These are phyloP conservation scores for Leiothrix lutea DNA, from an alignment of 2,113 vertebrate genomes.

Conservation along the genomic window DNA sequence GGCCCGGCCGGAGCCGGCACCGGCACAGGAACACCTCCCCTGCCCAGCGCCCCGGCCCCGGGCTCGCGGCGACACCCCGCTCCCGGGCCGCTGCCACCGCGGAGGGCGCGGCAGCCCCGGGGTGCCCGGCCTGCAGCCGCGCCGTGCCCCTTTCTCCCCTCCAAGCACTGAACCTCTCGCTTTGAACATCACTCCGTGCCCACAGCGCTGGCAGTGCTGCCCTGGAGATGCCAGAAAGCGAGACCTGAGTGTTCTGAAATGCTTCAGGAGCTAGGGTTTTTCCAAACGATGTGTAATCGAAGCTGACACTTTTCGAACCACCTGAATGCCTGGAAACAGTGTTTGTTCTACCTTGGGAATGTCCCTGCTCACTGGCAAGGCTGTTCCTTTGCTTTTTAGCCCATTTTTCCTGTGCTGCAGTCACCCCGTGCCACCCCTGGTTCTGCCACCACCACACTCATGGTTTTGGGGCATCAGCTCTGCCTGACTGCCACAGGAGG, in stretches of 20 bases:
- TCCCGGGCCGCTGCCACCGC: accelerated
- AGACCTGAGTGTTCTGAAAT: not conserved
- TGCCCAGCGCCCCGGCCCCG: not conserved
- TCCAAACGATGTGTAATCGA: accelerated
- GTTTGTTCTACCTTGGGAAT: not conserved
- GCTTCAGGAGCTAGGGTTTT: not conserved
- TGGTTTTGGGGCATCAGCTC: accelerated
- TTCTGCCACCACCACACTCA: not conserved
- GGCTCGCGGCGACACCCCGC: not conserved
- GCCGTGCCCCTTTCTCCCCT: not conserved
- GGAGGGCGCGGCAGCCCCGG: not conserved
- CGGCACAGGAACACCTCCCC: not conserved
- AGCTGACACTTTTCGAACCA: not conserved
- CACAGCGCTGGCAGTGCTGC: accelerated
- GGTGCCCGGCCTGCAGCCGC: not conserved
- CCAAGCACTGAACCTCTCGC: accelerated
- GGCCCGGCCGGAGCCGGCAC: not conserved
- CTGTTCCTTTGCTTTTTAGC: not conserved
- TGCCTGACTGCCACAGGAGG: not conserved
- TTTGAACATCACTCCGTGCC: not conserved
- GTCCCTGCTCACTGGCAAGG: not conserved
- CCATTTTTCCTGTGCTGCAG: accelerated
- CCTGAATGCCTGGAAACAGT: not conserved
- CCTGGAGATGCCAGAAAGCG: not conserved
- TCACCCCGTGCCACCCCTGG: not conserved